phyloP scores from a whole-genome alignment of 2,113 vertebrate genomes.

The Tachycineta bicolor region DNA sequence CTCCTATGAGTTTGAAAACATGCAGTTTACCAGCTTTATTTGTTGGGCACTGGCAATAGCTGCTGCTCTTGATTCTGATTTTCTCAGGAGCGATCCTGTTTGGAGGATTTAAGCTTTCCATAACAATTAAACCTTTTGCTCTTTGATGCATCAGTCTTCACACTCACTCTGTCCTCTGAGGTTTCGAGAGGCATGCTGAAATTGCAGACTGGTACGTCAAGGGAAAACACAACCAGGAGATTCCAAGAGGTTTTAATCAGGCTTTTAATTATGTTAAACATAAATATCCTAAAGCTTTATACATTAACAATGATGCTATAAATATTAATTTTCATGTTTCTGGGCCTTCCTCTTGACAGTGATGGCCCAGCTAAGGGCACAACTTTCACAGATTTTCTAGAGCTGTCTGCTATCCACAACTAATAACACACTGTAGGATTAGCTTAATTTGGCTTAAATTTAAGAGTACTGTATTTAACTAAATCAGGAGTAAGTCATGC shows the following conservation, averaged over 20 bases:
- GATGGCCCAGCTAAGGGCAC: neutral
- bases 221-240: neutral
- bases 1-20: neutral
- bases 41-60: neutral
- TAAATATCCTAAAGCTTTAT: neutral
- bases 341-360: neutral
- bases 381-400: neutral
- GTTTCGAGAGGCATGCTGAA: neutral
- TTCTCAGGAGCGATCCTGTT: neutral
- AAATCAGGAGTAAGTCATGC: neutral
- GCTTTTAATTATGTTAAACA: neutral
- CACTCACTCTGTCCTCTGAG: neutral
- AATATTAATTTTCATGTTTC: neutral
- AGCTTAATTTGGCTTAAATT: neutral
- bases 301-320: neutral
- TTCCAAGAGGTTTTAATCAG: neutral
- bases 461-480: neutral
- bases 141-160: neutral
- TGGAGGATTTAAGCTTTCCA: neutral
- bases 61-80: constrained; percentile 7
- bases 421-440: neutral
- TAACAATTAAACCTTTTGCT: neutral
- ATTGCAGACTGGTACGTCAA: neutral
- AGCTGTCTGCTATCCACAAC: neutral
- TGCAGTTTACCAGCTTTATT: neutral